phyloP scores from a whole-genome alignment of 2,797 vertebrate species.

The Anabas testudineus region DNA sequence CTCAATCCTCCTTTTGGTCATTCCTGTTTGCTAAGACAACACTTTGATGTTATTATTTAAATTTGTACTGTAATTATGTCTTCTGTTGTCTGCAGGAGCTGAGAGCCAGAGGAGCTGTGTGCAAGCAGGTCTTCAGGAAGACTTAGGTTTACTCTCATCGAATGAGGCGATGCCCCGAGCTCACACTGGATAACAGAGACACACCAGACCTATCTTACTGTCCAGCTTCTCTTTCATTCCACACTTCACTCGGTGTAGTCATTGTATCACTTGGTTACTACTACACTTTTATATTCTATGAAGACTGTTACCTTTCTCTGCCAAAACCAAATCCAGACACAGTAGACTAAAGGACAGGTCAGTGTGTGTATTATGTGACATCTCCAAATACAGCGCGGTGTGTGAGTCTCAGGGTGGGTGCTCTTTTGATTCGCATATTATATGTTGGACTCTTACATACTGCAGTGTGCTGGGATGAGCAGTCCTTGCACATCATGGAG shows the following conservation, averaged over 20 bases:
- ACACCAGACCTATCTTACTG: slow-evolving; percentile 19
- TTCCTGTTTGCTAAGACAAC: not conserved
- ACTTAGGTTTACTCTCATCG: slow-evolving; percentile 52
- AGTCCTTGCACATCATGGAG: no score
- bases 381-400: slow-evolving; percentile 14
- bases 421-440: slow-evolving; percentile 46
- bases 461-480: slow-evolving; percentile 4
- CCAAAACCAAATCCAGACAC: slow-evolving; percentile 8
- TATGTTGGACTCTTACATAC: slow-evolving; percentile 18
- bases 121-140: slow-evolving; percentile 84
- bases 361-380: slow-evolving; percentile 7
- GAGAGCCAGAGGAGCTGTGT: slow-evolving; percentile 77
- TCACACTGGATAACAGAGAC: slow-evolving; percentile 32
- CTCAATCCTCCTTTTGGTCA: not conserved
- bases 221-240: slow-evolving; percentile 15
- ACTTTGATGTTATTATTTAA: not conserved
- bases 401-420: slow-evolving; percentile 43
- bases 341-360: not conserved
- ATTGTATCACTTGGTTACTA: not conserved
- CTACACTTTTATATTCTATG: slow-evolving; percentile 13
- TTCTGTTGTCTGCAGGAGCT: slow-evolving; percentile 78
- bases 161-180: slow-evolving; percentile 12
- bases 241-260: not conserved
- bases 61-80: not conserved
- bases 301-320: slow-evolving; percentile 19